These are phyloP conservation scores for Scylla paramamosain DNA, from an alignment of 1,140 invertebrate genomes.

Conservation along the genomic window DNA sequence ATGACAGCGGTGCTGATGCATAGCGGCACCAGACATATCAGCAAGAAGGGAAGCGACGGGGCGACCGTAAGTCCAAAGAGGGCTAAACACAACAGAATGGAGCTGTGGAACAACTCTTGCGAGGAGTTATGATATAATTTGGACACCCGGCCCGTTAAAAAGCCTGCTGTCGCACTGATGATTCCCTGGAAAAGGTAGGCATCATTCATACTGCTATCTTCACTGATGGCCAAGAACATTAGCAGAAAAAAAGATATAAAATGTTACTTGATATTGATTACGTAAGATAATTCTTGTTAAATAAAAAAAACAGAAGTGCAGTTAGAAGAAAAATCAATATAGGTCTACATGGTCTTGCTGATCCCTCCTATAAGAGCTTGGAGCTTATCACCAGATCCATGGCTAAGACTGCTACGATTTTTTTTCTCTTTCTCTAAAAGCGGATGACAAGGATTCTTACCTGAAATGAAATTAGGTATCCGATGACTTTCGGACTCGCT, in stretches of 20 bases:
- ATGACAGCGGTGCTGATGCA: conserved; percentile 79
- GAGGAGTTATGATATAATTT: conserved; percentile 79
- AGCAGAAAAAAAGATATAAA: neutral
- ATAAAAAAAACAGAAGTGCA: too few species aligned
- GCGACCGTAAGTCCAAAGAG: conserved; percentile 76
- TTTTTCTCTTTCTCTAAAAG: too few species aligned
- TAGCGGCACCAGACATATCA: conserved; percentile 78
- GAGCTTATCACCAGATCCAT: too few species aligned
- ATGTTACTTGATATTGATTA: neutral
- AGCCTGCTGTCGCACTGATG: conserved; percentile 79
- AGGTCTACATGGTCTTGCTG: too few species aligned
- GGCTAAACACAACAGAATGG: conserved; percentile 77
- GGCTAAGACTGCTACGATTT: too few species aligned
- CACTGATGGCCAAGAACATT: neutral
- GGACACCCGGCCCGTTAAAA: conserved; percentile 79
- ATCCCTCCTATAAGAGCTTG: too few species aligned
- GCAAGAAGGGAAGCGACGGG: conserved; percentile 77
- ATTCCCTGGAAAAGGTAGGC: conserved; percentile 75
- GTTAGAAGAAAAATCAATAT: too few species aligned
- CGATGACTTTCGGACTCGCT: conserved; percentile 79
- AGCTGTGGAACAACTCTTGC: conserved; percentile 78
- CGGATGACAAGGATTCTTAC: conserved; percentile 7
- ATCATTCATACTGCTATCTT: neutral
- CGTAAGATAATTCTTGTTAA: too few species aligned
- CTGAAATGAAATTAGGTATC: conserved; percentile 80